phyloP scores from a whole-genome alignment of 2,113 vertebrate genomes.

The Panthera leo region DNA sequence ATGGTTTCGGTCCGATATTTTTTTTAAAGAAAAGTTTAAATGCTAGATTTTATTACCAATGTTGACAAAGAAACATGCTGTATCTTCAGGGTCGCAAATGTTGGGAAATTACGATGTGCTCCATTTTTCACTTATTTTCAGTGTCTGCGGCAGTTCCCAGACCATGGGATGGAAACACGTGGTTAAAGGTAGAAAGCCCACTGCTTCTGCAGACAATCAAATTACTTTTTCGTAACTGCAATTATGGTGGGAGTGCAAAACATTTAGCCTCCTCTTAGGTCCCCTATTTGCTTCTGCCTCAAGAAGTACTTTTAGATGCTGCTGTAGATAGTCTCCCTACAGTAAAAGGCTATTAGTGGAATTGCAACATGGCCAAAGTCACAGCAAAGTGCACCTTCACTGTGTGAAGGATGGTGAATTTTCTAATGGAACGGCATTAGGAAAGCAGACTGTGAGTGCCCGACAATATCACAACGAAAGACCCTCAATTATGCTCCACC shows the following conservation, averaged over 20 bases:
- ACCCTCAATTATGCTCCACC: neutral
- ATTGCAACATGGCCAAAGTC: neutral
- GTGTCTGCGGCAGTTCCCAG: neutral
- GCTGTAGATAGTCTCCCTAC: slow-evolving; percentile 23
- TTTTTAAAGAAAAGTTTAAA: neutral
- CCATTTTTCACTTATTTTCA: neutral
- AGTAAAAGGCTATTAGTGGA: slow-evolving; percentile 73
- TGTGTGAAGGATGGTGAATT: neutral
- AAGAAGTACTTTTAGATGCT: slow-evolving; percentile 23
- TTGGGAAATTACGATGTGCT: neutral
- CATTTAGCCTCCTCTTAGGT: neutral
- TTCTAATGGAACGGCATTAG: slow-evolving; percentile 63
- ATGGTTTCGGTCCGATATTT: neutral
- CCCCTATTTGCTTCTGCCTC: slow-evolving; percentile 5
- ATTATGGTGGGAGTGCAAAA: slow-evolving; percentile 32
- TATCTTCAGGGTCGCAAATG: neutral
- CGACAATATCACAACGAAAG: neutral
- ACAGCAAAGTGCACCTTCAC: slow-evolving; percentile 46
- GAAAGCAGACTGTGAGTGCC: neutral
- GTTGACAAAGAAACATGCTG: neutral
- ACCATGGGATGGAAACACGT: rapidly evolving
- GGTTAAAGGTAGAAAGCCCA: neutral
- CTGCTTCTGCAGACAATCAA: neutral
- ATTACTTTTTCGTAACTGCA: slow-evolving; percentile 45
- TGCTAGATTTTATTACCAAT: neutral